phyloP scores from a whole-genome alignment of 2,797 vertebrate genomes.

The Acropternis orthonyx region DNA sequence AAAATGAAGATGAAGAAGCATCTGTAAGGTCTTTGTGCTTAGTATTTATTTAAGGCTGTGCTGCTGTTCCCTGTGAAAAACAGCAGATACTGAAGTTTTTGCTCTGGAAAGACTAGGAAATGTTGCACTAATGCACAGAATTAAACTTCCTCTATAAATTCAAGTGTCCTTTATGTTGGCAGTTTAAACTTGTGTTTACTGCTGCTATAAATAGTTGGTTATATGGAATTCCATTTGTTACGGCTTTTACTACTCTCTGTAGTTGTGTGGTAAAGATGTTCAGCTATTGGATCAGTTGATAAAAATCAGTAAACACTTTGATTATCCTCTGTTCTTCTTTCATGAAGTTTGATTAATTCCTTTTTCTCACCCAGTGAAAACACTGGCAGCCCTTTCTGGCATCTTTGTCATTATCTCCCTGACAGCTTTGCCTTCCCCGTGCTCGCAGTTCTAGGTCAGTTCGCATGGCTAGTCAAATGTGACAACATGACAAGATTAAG shows the following conservation, averaged over 20 bases:
- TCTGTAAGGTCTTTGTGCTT: not conserved
- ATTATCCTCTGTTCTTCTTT: not conserved
- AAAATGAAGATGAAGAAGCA: conserved; percentile 1
- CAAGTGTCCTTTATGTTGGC: conserved; percentile 30
- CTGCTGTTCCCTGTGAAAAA: not conserved
- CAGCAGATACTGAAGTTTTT: not conserved
- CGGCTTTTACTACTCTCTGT: not conserved
- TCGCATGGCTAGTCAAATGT: conserved; percentile 58
- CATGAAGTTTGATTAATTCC: conserved; percentile 30
- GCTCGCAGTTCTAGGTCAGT: conserved; percentile 61
- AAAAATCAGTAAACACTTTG: conserved; percentile 37
- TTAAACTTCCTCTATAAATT: conserved; percentile 45
- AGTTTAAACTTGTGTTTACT: not conserved
- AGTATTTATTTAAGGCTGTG: not conserved
- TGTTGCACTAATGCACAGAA: not conserved
- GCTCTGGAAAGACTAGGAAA: not conserved
- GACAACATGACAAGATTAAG: conserved; percentile 73
- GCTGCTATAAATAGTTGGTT: conserved; percentile 1
- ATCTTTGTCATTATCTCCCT: conserved; percentile 50
- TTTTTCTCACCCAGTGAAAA: not conserved
- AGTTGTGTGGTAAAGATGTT: conserved; percentile 2
- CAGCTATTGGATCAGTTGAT: not conserved
- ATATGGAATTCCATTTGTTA: not conserved
- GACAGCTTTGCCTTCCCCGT: conserved; percentile 42
- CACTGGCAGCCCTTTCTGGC: conserved; percentile 33